Base-by-base conservation (phyloP, 1,140 invertebrate genomes). In the Diplogasteroides magnus region DNA sequence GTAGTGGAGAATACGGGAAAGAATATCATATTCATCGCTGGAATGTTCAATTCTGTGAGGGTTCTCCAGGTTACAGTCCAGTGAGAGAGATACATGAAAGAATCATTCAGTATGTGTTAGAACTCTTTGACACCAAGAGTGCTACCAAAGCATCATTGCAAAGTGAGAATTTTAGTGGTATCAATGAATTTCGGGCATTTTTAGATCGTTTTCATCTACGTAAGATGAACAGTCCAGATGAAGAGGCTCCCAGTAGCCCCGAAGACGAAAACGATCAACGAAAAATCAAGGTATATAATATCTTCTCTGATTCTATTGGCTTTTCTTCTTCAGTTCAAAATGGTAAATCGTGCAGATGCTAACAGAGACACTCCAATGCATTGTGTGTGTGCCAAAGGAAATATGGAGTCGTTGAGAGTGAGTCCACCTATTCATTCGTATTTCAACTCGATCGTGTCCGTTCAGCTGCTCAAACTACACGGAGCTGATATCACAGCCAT, bases 351-450 rank as follows among this genome's bases (percentile, higher is more conserved):
- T 15, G 11, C 59, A 6, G 66, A 72, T 64, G 31, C 57, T 19
- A 61, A 67, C 56, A 58, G 64, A 29, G 63, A 67, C n/a, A 63
- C 58, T 31, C 64, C 70, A 48, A 72, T 72, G 64, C 66, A 67
- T 31, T 31, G 62, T 15, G 70, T 68, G 19, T 31, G 58, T 26
- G 48, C 29, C 25, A 72, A 72, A 62, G 70, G 70, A 25, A 67
- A 72, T 57, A 25, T 68, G 56, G 70, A 72, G 48, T 61, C 59
- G 48, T 28, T 64, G 59, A 14, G 25, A 57, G 69, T 48, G 37
- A 48, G 37, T 19, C 6, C n/a, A n/a, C n/a, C 6, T 48, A 48
- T 48, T 48, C 19, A 48, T 11, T 19, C 19, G 6, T 48, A 19
- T 48, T 48, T 19, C 37, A 48, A 48, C 19, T 48, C 19, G 6